Evolutionary conservation across 1,140 invertebrate genomes (phyloP), one percentile per base, ranked within the genome.

Genomic region (Temnothorax longispinosus): DNA sequence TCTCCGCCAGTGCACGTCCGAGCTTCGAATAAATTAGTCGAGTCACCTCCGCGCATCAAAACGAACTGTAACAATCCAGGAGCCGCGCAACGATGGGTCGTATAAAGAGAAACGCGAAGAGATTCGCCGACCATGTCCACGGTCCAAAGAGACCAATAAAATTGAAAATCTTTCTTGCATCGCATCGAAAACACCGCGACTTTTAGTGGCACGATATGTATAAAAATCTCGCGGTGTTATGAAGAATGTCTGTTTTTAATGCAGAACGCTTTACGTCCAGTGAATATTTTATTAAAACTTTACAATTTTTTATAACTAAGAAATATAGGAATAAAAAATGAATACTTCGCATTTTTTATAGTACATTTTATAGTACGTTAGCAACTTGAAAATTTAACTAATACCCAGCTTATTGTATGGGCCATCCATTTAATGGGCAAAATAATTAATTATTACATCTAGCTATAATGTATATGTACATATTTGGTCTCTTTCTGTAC

Each of bases 1-100:
- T 41, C 67, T 81, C 21, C 38, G 21, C 35, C 47, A 87, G 85
- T 52, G 50, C 32, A 41, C 50, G 67, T 80, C 60, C 76, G 60
- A 74, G 85, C 74, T 89, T 88, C 91, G 91, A 94, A 94, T 94
- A 94, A 94, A 94, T 93, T 90, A 93, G 90, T 88, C 91, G 91
- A 92, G 89, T 92, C 92, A 93, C 78, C 86, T 80, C 67, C 82
- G 80, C 52, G 65, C 86, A 84, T 87, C 87, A 64, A 86, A 90
- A 85, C 87, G 84, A 87, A 84, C 38, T 80, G 88, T 56, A 88
- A 87, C 38, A 78, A 86, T 84, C 58, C 71, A 86, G 65, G 21
- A 54, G 15, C 35, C 15, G 38, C 56, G 41, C 7, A 13, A 54
- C 56, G 62, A 72, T n/a, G 27, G 32, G 1, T 13, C 41, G 47